Evolutionary conservation across 1,140 invertebrate species (phyloP).

Genomic region (Heliconius eleuchia): DNA sequence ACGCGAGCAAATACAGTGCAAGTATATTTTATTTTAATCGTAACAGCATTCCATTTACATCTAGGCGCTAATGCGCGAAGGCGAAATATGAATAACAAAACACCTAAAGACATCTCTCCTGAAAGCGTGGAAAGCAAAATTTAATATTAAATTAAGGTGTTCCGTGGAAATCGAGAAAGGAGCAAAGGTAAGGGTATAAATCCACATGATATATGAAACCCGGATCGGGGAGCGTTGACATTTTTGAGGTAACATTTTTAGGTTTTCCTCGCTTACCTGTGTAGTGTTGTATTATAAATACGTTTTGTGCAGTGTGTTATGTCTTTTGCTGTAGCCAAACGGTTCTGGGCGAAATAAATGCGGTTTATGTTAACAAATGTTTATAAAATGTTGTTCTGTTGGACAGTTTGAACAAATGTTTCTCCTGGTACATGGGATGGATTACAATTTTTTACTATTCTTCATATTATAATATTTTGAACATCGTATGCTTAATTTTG

Average conservation of each 20-base stretch:
- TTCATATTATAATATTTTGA: too few relatives aligned
- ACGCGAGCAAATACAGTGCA: background rate
- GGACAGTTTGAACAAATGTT: background rate
- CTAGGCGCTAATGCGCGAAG: constrained; percentile 54
- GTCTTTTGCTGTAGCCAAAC: constrained; percentile 30
- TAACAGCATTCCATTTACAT: constrained; percentile 44
- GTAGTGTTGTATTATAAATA: constrained; percentile 43
- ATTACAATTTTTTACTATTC: background rate
- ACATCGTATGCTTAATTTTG: background rate
- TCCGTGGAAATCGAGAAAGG: constrained; percentile 75
- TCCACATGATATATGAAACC: constrained; percentile 72
- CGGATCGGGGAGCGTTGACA: constrained; percentile 69
- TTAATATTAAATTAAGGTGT: constrained; percentile 81
- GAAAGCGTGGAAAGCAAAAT: constrained; percentile 65
- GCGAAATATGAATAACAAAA: constrained; percentile 76
- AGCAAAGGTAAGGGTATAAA: constrained; percentile 73
- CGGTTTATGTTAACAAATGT: constrained; percentile 27
- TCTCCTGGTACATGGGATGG: background rate
- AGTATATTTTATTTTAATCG: constrained; percentile 32
- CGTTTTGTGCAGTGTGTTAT: constrained; percentile 37
- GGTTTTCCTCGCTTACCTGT: constrained; percentile 48
- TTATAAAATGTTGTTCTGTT: constrained; percentile 17
- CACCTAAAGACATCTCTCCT: constrained; percentile 67
- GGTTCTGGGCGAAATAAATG: constrained; percentile 26
- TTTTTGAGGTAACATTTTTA: constrained; percentile 76